Evolutionary conservation across 1,140 invertebrate genomes (phyloP), one percentile per base, ranked within the genome.

Genomic region (Drosophila sproati): DNA sequence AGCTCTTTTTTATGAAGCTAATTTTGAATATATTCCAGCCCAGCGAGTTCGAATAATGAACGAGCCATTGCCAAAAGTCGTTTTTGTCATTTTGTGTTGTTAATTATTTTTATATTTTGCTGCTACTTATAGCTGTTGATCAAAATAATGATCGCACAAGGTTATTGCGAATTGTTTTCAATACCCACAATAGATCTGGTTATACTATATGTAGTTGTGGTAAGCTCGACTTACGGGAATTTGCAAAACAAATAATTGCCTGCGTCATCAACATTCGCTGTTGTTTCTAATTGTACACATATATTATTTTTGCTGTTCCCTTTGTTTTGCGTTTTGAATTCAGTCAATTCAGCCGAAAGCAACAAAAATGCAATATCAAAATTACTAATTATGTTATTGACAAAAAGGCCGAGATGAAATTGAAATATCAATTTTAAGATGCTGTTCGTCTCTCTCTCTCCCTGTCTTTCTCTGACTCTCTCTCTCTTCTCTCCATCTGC

Each of bases 341-440:
- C 56, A 63, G 67, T 78, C 56, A 78, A 69, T 75, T 20, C 41
- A 72, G 50, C 60, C 43, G 57, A 20, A 37, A 54, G 34, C 56
- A 61, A 69, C 41, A 74, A 76, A 54, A 78, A 20, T 47, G 41
- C 29, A 51, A 61, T 68, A 52, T 34, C 3, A 31, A 56, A 61
- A 67, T 67, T 57, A 43, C 69, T 67, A 73, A 78, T 78, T 47
- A 73, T 31, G 47, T 29, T 10, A 72, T 32, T 62, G 34, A 32
- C 37, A 47, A 37, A 45, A 32, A 50, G 12, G 3, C 8, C 29
- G 28, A 43, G 37, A 55, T 20, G 41, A 50, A 47, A 75, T 47
- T 62, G 51, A 41, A 55, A 63, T 31, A 72, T 59, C 67, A 69
- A 62, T 64, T 80, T 85, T 77, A 54, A 34, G 20, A 39, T 55